Evolutionary conservation across 2,797 vertebrate species (phyloP).

Genomic region (Octomys mimax): DNA sequence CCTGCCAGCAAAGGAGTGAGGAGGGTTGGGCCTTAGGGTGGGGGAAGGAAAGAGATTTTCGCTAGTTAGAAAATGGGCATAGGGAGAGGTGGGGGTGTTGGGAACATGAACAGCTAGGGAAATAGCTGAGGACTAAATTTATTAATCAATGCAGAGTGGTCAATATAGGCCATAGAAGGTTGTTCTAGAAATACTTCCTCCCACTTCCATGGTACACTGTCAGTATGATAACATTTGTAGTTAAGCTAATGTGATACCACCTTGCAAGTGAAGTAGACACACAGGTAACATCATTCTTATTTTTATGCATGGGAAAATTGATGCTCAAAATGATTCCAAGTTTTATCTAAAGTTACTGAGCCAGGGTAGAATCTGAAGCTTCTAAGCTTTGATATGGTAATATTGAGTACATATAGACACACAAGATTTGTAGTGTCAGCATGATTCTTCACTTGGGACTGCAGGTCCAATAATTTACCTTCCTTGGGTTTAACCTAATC

Average conservation of each 20-base stretch:
- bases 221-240: background rate
- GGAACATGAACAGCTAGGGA: background rate
- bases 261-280: background rate
- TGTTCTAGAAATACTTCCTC: background rate
- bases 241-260: background rate
- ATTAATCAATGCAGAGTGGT: background rate
- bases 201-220: background rate
- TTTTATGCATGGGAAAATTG: background rate
- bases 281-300: background rate
- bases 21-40: constrained; percentile 49
- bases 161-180: background rate
- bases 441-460: background rate
- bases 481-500: background rate
- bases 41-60: constrained; percentile 47
- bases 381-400: background rate
- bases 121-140: background rate
- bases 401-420: accelerated
- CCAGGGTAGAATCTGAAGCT: background rate
- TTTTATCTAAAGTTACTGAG: background rate
- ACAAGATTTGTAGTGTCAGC: accelerated
- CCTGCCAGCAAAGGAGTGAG: constrained; percentile 20
- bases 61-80: constrained; percentile 21
- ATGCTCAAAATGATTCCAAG: background rate
- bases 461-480: background rate
- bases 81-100: background rate